Percentiles rank a stretch among this genome's conserved stretches.
These are phyloP conservation scores for Drosophila ironensis DNA, from an alignment of 1,140 invertebrate genomes.

Conservation along the genomic window DNA sequence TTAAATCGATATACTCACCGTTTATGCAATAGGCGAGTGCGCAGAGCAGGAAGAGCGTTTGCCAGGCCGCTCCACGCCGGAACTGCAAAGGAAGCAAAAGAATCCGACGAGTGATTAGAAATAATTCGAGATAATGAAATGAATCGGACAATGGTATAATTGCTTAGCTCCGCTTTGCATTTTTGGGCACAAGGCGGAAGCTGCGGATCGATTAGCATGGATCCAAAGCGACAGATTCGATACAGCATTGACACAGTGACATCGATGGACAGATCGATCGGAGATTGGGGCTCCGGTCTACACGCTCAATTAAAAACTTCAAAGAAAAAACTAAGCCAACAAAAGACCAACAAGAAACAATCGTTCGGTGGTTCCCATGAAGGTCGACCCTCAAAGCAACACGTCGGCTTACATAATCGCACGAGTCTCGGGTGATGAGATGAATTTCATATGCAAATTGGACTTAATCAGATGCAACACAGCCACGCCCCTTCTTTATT, in stretches of 20 bases:
- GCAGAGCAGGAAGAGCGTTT: conserved; percentile 73
- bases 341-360: conserved; percentile 15
- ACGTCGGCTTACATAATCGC: conserved; percentile 50
- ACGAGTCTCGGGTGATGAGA: conserved; percentile 5
- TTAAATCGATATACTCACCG: conserved; percentile 49
- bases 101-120: not conserved
- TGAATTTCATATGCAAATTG: conserved; percentile 65
- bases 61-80: conserved; percentile 78
- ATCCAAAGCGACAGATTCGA: not conserved
- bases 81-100: conserved; percentile 49
- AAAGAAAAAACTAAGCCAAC: conserved; percentile 22
- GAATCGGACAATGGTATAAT: conserved; percentile 3
- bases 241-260: conserved; percentile 61
- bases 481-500: conserved; percentile 15
- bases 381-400: conserved; percentile 46
- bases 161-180: not conserved
- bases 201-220: conserved; percentile 1
- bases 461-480: conserved; percentile 48
- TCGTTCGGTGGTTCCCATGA: conserved; percentile 64
- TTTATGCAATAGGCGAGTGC: conserved; percentile 69
- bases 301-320: conserved; percentile 19
- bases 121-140: not conserved
- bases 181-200: conserved; percentile 27
- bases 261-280: conserved; percentile 35
- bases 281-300: not conserved